Evolutionary conservation across 2,113 vertebrate genomes (phyloP), one percentile per base, ranked within the genome.

Genomic region (Myotis yumanensis): DNA sequence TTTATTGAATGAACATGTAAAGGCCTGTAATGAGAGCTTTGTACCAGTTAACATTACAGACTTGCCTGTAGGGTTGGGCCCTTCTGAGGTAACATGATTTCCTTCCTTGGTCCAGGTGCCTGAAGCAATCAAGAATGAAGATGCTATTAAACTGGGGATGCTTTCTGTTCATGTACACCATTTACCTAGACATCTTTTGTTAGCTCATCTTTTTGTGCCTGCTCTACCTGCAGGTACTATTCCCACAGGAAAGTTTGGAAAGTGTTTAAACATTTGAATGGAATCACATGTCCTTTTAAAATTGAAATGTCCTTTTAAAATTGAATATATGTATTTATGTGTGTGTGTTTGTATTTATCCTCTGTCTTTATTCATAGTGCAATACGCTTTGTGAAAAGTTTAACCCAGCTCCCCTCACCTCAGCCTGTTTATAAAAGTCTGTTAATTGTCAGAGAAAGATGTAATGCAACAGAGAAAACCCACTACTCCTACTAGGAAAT

Each of bases 211-310:
- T n/a, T 77, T 22, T 52, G 11, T 12, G 46, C 28, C 37, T 80
- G 68, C 16, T 73, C 28, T 80, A 46, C 22, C 20, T 80, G 46
- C 57, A 32, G 23, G 5, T 69, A 20, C 6, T 35, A 7, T 95
- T 93, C 77, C 71, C 88, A 48, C 4, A 43, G 28, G 62, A 88
- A 88, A 90, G 32, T 18, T 72, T 62, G 51, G 85, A 46, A 90
- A 81, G 77, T 77, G 12, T 95, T 96, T 72, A 77, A 89, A 69
- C 64, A 68, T 95, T 79, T 73, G 40, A 87, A 64, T 71, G 37
- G 75, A 87, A 93, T 89, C 7, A 91, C 93, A 86, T 77, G 1
- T 59, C 16, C 37, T 72, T 83, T 90, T 80, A 79, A 77, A 59
- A 35, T 40, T 72, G 46, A 79, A 32, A 86, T 77, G 1, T 59